Evolutionary conservation across 1,140 invertebrate species (phyloP), one percentile per base, ranked within the genome.

Genomic region (Orussus abietinus): DNA sequence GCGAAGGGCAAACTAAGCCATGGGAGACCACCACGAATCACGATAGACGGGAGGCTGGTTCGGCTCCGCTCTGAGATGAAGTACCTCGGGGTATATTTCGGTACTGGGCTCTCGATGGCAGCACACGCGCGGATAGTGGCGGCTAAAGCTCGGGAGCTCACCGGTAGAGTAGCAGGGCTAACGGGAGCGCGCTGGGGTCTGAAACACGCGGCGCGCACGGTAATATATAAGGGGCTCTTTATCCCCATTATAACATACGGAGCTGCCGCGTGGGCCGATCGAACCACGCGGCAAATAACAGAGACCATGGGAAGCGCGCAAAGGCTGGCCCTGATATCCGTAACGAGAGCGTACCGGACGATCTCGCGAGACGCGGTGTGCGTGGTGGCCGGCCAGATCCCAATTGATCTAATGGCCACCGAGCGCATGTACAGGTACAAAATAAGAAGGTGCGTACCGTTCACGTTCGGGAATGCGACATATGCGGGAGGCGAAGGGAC

Each of bases 281-380:
- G 21, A 3, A 13, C 38, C 14, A 21, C 34, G 18, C 9, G 32
- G 17, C 13, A 14, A 11, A 26, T 19, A 26, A 47, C 30, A n/a
- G 34, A 18, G 31, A 26, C n/a, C 1, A 14, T 15, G 9, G 11
- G 40, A 5, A 29, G 33, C 6, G 29, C 34, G 3, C 50, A 64
- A 20, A 38, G 53, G 26, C 20, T 48, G 0, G 51, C 51, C 14
- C 19, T 66, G 9, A 28, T 55, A 10, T 49, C 45, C 14, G 53
- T 44, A n/a, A 25, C 55, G n/a, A 18, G 46, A n/a, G 52, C 54
- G 14, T 62, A 54, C 41, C 38, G 47, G 5, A 64, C 55, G 15
- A 49, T 57, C 6, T 57, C 55, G 6, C 54, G 50, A 5, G 47
- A 45, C 12, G 51, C 52, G 2, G 31, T 56, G 44, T n/a, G n/a